A percentile compares a stretch with the other conserved stretches of the same genome.
phyloP scores from a whole-genome alignment of 2,113 vertebrate genomes.

The Percina caprodes region DNA sequence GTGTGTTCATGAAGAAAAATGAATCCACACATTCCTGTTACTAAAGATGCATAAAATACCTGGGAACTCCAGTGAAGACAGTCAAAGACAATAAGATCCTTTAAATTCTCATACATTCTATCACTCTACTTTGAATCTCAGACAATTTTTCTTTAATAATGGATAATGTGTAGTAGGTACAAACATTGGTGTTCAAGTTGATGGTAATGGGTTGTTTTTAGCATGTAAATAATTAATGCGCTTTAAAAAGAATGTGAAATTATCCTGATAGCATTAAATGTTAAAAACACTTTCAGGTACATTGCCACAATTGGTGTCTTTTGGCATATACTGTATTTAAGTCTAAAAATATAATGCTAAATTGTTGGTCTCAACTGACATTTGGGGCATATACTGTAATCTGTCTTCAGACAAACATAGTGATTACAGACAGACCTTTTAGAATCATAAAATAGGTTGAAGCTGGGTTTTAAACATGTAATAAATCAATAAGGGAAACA shows the following conservation, averaged over 20 bases:
- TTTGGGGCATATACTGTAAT: slow-evolving; percentile 18
- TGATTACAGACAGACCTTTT: slow-evolving; percentile 35
- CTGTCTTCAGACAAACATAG: slow-evolving; percentile 35
- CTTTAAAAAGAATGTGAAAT: neutral
- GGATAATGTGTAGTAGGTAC: neutral
- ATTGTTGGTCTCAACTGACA: slow-evolving; percentile 18
- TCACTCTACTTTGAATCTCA: neutral
- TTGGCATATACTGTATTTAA: slow-evolving; percentile 21
- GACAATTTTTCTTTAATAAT: neutral
- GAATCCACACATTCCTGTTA: slow-evolving; percentile 10
- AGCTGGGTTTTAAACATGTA: slow-evolving; percentile 7
- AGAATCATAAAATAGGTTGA: neutral
- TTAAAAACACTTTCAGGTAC: neutral
- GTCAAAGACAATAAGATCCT: neutral
- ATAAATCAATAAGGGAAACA: neutral
- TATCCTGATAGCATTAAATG: neutral
- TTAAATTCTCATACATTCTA: neutral
- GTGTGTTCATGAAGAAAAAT: neutral
- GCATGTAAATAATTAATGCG: neutral
- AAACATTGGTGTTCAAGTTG: neutral
- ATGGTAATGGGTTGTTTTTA: neutral
- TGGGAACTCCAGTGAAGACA: neutral
- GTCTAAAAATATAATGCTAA: slow-evolving; percentile 37
- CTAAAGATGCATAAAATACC: neutral
- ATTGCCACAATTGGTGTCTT: neutral